Evolutionary conservation across 1,140 invertebrate species (phyloP).

Genomic region (Leguminivora glycinivorella): DNA sequence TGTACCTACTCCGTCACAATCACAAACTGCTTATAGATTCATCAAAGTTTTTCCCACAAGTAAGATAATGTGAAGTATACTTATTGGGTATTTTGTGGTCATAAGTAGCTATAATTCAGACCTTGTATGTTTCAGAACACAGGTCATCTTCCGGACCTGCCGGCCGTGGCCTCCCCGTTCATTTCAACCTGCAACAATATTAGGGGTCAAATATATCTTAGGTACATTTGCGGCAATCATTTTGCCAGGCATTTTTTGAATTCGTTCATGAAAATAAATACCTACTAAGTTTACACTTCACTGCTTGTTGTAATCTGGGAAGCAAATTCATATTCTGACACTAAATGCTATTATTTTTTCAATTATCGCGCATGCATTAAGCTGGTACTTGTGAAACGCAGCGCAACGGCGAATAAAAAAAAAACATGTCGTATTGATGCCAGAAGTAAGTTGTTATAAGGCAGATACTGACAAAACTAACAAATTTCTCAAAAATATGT

Average conservation of each 20-base stretch:
- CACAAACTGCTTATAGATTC: neutral
- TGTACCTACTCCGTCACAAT: neutral
- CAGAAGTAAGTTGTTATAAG: too few relatives aligned
- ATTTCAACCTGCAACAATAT: slow-evolving; percentile 54
- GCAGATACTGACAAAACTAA: too few relatives aligned
- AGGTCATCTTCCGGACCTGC: slow-evolving; percentile 42
- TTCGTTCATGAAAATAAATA: neutral
- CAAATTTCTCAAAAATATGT: too few relatives aligned
- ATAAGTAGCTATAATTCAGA: slow-evolving; percentile 7
- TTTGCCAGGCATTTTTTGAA: neutral
- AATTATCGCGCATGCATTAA: too few relatives aligned
- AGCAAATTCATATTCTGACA: too few relatives aligned
- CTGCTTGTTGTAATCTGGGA: too few relatives aligned
- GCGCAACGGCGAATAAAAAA: too few relatives aligned
- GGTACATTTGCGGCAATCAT: neutral
- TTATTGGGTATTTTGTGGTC: neutral
- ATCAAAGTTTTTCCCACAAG: neutral
- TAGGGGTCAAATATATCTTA: neutral
- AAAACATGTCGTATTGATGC: too few relatives aligned
- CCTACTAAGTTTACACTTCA: neutral
- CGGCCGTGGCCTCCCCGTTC: slow-evolving; percentile 47
- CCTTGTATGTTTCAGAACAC: neutral
- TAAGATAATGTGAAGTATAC: neutral
- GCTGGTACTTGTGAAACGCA: too few relatives aligned
- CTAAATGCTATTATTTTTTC: too few relatives aligned